A percentile compares a stretch with the other conserved stretches of the same genome.
phyloP scores from a whole-genome alignment of 2,888 invertebrate species.

The Papilio demoleus region DNA sequence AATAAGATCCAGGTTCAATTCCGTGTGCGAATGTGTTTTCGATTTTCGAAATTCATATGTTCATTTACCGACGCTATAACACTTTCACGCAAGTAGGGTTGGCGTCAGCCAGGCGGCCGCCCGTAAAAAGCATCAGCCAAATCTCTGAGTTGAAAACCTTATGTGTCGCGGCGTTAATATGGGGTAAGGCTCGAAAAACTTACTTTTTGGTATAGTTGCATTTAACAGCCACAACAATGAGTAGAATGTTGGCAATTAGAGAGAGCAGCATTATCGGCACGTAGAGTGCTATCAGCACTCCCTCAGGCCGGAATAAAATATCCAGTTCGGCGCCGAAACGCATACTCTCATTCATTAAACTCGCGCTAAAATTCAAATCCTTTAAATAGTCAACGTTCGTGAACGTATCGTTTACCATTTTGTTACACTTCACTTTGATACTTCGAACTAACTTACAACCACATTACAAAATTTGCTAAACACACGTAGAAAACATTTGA shows the following conservation, averaged over 20 bases:
- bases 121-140: too few species aligned
- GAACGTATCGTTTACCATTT: conserved; percentile 28
- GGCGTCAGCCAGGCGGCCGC: too few species aligned
- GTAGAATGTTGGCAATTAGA: conserved; percentile 85
- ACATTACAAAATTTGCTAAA: not conserved
- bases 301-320: conserved; percentile 73
- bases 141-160: too few species aligned
- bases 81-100: too few species aligned
- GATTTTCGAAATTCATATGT: too few species aligned
- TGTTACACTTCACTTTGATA: not conserved
- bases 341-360: conserved; percentile 54
- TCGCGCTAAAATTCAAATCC: conserved; percentile 48
- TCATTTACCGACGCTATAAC: too few species aligned
- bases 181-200: too few species aligned
- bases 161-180: too few species aligned
- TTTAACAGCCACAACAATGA: conserved; percentile 87
- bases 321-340: conserved; percentile 64
- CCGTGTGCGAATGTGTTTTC: too few species aligned
- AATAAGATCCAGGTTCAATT: too few species aligned
- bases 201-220: conserved; percentile 88
- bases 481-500: not conserved
- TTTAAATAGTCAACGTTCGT: conserved; percentile 38
- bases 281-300: conserved; percentile 84
- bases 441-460: not conserved
- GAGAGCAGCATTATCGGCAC: conserved; percentile 86